A percentile compares a stretch with the other conserved stretches of the same genome.
Evolutionary conservation across 2,888 invertebrate species (phyloP).

Genomic region (Hoplodrina blanda): DNA sequence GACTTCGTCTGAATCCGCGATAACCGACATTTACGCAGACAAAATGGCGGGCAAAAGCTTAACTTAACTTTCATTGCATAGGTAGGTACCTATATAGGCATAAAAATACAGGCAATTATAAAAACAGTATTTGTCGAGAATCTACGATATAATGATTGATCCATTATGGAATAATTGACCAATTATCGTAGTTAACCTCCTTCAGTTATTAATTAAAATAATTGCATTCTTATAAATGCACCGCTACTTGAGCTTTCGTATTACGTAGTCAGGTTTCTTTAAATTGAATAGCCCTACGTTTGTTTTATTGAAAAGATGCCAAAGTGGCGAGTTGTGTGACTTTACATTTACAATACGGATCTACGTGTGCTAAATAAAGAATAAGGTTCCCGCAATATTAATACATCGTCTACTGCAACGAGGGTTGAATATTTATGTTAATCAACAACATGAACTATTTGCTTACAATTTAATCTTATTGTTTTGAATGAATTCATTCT

Average conservation of each 20-base stretch:
- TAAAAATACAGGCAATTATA: constrained; percentile 38
- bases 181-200: constrained; percentile 29
- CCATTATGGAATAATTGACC: constrained; percentile 32
- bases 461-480: not conserved
- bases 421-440: constrained; percentile 1
- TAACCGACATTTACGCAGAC: no score
- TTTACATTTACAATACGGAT: constrained; percentile 74
- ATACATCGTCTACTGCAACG: constrained; percentile 34
- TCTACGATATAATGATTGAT: constrained; percentile 26
- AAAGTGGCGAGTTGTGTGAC: constrained; percentile 73
- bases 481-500: no score
- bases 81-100: not conserved
- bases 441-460: not conserved
- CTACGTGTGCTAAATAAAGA: constrained; percentile 74
- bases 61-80: constrained; percentile 2
- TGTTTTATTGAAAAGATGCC: constrained; percentile 83
- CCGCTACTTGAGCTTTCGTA: constrained; percentile 7
- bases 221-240: constrained; percentile 37
- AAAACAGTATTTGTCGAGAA: constrained; percentile 29
- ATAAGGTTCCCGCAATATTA: constrained; percentile 57
- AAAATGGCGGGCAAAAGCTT: no score
- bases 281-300: constrained; percentile 53
- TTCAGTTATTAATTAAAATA: constrained; percentile 46
- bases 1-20: no score
- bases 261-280: constrained; percentile 62